These are phyloP conservation scores for Drosophila equinoxialis DNA, from an alignment of 1,140 invertebrate genomes.

Conservation along the genomic window DNA sequence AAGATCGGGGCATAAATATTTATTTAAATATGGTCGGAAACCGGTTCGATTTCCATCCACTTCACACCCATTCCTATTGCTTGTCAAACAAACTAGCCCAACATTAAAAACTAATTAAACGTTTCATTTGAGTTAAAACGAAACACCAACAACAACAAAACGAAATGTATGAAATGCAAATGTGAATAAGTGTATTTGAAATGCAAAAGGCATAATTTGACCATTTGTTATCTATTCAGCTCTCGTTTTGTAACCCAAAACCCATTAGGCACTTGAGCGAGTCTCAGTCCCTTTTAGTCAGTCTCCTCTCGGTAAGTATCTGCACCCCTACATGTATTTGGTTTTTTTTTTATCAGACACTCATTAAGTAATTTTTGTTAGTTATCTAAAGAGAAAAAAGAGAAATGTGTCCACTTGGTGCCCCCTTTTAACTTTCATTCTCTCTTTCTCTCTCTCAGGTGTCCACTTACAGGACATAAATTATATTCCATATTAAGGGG, in stretches of 20 bases:
- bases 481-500: slow-evolving; percentile 47
- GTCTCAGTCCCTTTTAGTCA: slow-evolving; percentile 22
- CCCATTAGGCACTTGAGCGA: slow-evolving; percentile 75
- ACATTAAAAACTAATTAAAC: slow-evolving; percentile 81
- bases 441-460: slow-evolving; percentile 50
- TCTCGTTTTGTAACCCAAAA: slow-evolving; percentile 75
- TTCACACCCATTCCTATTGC: slow-evolving; percentile 67
- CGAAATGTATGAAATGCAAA: slow-evolving; percentile 41
- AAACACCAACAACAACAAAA: slow-evolving; percentile 11
- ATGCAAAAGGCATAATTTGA: slow-evolving; percentile 72
- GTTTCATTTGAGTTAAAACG: slow-evolving; percentile 28
- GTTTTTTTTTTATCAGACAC: slow-evolving; percentile 60
- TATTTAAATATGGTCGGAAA: slow-evolving; percentile 43
- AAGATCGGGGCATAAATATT: slow-evolving; percentile 48
- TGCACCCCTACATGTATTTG: slow-evolving; percentile 12
- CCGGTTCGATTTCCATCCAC: slow-evolving; percentile 31
- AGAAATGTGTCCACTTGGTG: slow-evolving; percentile 56
- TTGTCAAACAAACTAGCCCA: slow-evolving; percentile 78
- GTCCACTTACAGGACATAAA: slow-evolving; percentile 66
- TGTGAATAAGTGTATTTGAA: slow-evolving; percentile 38
- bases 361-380: slow-evolving; percentile 77
- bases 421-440: slow-evolving; percentile 2
- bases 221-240: slow-evolving; percentile 69
- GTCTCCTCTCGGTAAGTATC: too few relatives aligned
- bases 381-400: slow-evolving; percentile 52